Evolutionary conservation across 1,140 invertebrate species (phyloP).

Genomic region (Calliopsis andreniformis): DNA sequence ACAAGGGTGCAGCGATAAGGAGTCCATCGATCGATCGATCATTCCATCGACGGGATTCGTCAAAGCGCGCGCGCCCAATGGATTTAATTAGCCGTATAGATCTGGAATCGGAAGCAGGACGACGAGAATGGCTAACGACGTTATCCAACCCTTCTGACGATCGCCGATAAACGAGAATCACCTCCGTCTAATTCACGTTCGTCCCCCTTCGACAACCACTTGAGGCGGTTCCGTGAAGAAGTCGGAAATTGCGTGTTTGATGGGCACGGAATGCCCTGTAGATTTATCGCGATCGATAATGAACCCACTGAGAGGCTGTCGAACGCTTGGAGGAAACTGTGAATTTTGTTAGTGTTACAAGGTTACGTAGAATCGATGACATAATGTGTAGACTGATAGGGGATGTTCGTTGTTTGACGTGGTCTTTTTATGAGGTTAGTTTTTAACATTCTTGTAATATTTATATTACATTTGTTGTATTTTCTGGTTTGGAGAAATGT

Average conservation of each 20-base stretch:
- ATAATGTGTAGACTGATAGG: too few relatives aligned
- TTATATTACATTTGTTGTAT: too few relatives aligned
- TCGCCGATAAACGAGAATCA: slow-evolving; percentile 61
- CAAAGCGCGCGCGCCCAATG: slow-evolving; percentile 27
- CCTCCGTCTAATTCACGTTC: slow-evolving; percentile 48
- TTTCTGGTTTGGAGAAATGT: too few relatives aligned
- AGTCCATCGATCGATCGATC: background rate
- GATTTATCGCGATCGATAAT: background rate
- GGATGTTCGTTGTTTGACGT: too few relatives aligned
- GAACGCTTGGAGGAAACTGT: too few relatives aligned
- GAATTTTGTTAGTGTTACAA: too few relatives aligned
- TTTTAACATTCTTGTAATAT: too few relatives aligned
- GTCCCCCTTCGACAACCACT: slow-evolving; percentile 1
- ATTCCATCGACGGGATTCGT: background rate
- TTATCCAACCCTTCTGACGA: slow-evolving; percentile 59
- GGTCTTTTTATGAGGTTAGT: too few relatives aligned
- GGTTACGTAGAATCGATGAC: too few relatives aligned
- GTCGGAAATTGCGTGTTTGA: slow-evolving; percentile 58
- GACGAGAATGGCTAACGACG: slow-evolving; percentile 51
- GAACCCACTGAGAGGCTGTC: too few relatives aligned
- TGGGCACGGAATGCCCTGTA: background rate
- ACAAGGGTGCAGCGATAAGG: background rate
- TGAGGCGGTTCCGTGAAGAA: slow-evolving; percentile 39
- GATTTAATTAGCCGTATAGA: slow-evolving; percentile 59
- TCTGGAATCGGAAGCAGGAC: slow-evolving; percentile 46